Conservation (phyloP, 1,140 invertebrate species). For the Musca vetustissima region DNA sequence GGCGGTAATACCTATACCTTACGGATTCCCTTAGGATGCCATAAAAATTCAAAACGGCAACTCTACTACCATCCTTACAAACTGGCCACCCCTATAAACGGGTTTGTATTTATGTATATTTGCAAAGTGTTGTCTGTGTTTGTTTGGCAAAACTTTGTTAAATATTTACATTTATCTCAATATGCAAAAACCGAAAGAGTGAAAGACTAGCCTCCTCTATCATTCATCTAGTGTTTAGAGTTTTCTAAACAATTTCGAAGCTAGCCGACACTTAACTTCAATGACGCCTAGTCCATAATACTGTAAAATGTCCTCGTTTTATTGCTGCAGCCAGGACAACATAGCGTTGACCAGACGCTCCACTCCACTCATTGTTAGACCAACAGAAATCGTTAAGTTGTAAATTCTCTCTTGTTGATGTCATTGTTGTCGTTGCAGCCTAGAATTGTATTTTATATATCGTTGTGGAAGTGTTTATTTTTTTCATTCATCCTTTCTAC, state of each 20-base stretch:
- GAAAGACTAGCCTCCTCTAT: not conserved
- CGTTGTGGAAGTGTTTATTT: too few species aligned
- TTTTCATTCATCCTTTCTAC: too few species aligned
- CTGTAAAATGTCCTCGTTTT: not conserved
- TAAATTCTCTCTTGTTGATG: constrained; percentile 6
- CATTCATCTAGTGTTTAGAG: too few species aligned
- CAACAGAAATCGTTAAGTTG: constrained; percentile 6
- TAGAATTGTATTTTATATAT: too few species aligned
- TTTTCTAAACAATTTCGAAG: too few species aligned
- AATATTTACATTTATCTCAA: constrained; percentile 20
- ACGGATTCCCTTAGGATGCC: too few species aligned
- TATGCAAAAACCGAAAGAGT: not conserved
- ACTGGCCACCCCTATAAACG: too few species aligned
- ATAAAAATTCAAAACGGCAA: too few species aligned
- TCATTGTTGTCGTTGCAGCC: not conserved
- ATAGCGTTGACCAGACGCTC: constrained; percentile 12
- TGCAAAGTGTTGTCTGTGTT: not conserved
- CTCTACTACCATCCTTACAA: too few species aligned
- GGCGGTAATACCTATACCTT: too few species aligned
- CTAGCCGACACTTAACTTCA: too few species aligned
- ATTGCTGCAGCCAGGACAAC: not conserved
- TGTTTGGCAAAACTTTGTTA: constrained; percentile 9
- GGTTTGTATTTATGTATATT: not conserved
- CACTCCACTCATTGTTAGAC: not conserved
- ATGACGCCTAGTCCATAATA: too few species aligned